Percentiles rank a stretch among this genome's conserved stretches.
Evolutionary conservation across 2,113 vertebrate genomes (phyloP).

Genomic region (Vidua macroura): DNA sequence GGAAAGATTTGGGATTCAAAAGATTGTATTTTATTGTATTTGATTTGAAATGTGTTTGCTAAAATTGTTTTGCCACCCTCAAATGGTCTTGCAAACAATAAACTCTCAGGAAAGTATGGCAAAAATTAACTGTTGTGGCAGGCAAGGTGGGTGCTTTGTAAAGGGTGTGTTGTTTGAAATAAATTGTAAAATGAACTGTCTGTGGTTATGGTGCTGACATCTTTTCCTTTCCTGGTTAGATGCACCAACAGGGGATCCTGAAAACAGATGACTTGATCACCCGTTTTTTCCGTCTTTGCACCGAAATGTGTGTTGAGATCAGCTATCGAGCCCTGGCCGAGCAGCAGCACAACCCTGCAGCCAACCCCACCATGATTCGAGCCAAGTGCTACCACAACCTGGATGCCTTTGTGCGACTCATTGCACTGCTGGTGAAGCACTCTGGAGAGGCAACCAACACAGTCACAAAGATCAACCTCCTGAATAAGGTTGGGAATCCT

Average conservation of each 20-base stretch:
- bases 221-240: constrained; percentile 70
- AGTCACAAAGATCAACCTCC: constrained; percentile 97
- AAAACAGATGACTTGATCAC: constrained; percentile 98
- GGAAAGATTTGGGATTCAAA: background rate
- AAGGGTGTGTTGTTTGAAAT: background rate
- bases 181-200: background rate
- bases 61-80: background rate
- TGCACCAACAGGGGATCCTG: constrained; percentile 98
- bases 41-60: background rate
- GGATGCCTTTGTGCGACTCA: constrained; percentile 96
- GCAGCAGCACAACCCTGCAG: constrained; percentile 97
- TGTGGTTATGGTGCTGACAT: background rate
- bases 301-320: constrained; percentile 99
- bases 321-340: constrained; percentile 97
- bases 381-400: constrained; percentile 99
- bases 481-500: constrained; percentile 85
- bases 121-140: background rate
- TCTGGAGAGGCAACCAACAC: constrained; percentile 98
- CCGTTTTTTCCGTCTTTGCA: constrained; percentile 96
- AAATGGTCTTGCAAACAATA: background rate
- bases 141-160: background rate
- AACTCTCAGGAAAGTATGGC: background rate
- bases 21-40: background rate
- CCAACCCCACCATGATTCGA: constrained; percentile 95
- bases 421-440: constrained; percentile 96